Evolutionary conservation across 2,113 vertebrate genomes (phyloP).

Genomic region (Agelaius phoeniceus): DNA sequence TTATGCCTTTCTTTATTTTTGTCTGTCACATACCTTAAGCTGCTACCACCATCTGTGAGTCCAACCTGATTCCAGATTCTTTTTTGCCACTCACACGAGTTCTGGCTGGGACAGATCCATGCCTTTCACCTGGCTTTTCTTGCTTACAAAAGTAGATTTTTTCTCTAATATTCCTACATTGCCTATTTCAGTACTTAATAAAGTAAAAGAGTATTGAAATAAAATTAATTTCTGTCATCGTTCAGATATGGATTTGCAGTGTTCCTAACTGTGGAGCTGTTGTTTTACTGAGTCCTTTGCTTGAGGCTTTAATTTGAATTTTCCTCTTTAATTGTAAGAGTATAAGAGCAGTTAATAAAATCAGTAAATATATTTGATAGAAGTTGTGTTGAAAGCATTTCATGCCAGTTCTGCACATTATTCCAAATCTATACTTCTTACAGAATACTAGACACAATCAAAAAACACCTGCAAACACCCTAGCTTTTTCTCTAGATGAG

Average conservation of each 20-base stretch:
- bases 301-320: neutral
- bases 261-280: neutral
- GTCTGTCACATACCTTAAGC: accelerated
- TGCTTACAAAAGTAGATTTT: neutral
- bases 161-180: neutral
- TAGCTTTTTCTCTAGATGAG: neutral
- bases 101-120: neutral
- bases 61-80: neutral
- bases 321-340: neutral
- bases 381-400: neutral
- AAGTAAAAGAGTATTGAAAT: neutral
- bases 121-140: neutral
- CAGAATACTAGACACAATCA: neutral
- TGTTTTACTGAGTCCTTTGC: neutral
- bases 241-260: neutral
- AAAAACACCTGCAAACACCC: neutral
- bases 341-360: neutral
- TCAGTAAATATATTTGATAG: neutral
- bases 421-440: neutral
- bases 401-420: neutral
- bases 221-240: neutral
- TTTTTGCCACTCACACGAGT: neutral
- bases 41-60: neutral
- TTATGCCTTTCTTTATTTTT: neutral
- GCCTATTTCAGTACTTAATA: neutral